Conservation (phyloP, 2,888 invertebrate genomes). For the Drosophila borborema region DNA sequence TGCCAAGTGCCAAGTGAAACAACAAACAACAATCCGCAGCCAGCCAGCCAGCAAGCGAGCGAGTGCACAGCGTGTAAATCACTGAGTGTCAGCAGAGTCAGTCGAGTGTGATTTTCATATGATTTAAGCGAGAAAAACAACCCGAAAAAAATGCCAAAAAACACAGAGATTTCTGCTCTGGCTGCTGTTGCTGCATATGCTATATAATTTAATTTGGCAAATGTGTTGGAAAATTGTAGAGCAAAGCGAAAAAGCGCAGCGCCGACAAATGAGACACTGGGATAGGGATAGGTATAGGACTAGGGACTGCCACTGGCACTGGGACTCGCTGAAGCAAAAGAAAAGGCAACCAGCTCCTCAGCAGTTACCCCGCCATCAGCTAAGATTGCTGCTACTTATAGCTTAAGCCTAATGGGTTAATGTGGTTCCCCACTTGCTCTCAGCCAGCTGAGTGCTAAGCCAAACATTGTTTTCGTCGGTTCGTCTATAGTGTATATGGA, state of each 20-base stretch:
- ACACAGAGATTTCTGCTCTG: slow-evolving; percentile 36
- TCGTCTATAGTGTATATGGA: slow-evolving; percentile 49
- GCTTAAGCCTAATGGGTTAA: slow-evolving; percentile 72
- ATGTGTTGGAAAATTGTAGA: slow-evolving; percentile 79
- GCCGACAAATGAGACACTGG: slow-evolving; percentile 42
- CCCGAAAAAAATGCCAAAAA: slow-evolving; percentile 15
- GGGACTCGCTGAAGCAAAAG: slow-evolving; percentile 42
- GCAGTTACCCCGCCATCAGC: slow-evolving; percentile 12
- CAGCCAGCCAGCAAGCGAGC: background rate
- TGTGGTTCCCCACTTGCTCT: slow-evolving; percentile 62
- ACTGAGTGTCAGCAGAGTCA: slow-evolving; percentile 70
- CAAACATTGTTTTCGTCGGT: slow-evolving; percentile 57
- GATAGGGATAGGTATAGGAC: too few relatives aligned
- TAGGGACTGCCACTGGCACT: slow-evolving; percentile 1
- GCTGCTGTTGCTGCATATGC: slow-evolving; percentile 53
- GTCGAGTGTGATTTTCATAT: slow-evolving; percentile 69
- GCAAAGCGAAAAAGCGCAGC: slow-evolving; percentile 56
- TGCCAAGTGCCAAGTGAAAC: slow-evolving; percentile 41
- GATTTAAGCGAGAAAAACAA: slow-evolving; percentile 61
- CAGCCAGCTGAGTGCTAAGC: slow-evolving; percentile 20
- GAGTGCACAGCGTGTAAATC: slow-evolving; percentile 56
- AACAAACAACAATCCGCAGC: slow-evolving; percentile 7
- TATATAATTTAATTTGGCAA: slow-evolving; percentile 78
- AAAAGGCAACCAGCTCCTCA: slow-evolving; percentile 47
- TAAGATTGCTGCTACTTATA: slow-evolving; percentile 47